These are phyloP conservation scores for Fragum sueziense DNA, from an alignment of 2,888 invertebrate species.

Conservation along the genomic window DNA sequence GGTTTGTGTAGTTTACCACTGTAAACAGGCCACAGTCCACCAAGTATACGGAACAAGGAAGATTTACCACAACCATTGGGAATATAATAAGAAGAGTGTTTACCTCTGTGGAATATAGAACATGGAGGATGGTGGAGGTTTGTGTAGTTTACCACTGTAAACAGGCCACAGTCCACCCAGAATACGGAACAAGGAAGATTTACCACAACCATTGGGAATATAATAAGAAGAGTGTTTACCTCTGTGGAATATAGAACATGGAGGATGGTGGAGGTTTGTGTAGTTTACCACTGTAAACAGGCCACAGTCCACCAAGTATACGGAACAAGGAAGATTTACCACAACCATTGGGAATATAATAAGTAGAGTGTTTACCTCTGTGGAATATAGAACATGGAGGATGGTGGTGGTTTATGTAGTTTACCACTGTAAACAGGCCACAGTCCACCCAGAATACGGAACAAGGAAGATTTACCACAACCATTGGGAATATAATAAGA, in stretches of 20 bases:
- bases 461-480: conserved; percentile 84
- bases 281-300: conserved; percentile 83
- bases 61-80: conserved; percentile 84
- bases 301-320: conserved; percentile 84
- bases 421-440: conserved; percentile 84
- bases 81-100: too few species aligned
- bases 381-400: conserved; percentile 83
- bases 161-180: conserved; percentile 84
- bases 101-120: conserved; percentile 84
- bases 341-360: conserved; percentile 84
- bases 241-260: conserved; percentile 84
- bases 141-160: conserved; percentile 81
- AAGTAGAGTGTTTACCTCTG: too few species aligned
- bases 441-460: conserved; percentile 83
- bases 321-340: conserved; percentile 84
- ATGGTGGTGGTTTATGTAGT: conserved; percentile 79
- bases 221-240: too few species aligned
- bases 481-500: too few species aligned
- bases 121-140: conserved; percentile 80
- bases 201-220: conserved; percentile 85
- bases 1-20: conserved; percentile 81
- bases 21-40: conserved; percentile 84
- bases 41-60: conserved; percentile 83
- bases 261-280: conserved; percentile 78
- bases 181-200: conserved; percentile 83